Evolutionary conservation across 2,797 vertebrate species (phyloP).

Genomic region (Hyperoplus immaculatus): DNA sequence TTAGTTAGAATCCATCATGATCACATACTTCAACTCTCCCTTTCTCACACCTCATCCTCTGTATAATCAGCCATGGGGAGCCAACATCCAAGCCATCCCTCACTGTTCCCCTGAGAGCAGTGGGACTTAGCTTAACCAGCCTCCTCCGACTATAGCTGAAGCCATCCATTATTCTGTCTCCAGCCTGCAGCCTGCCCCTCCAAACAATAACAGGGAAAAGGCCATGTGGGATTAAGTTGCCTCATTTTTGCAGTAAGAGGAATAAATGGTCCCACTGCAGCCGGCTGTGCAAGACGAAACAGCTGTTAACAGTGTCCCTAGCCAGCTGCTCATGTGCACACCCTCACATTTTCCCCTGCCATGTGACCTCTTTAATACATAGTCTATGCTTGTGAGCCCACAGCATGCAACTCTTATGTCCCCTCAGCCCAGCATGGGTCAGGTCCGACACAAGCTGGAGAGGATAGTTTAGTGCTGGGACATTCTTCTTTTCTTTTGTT

Average conservation of each 20-base stretch:
- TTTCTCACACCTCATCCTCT: neutral
- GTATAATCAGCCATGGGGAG: constrained; percentile 12
- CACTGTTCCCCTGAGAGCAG: constrained; percentile 11
- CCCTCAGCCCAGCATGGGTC: neutral
- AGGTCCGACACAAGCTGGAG: neutral
- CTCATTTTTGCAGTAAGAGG: neutral
- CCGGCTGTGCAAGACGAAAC: constrained; percentile 19
- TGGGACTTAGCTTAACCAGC: constrained; percentile 13
- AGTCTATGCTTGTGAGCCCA: too few species aligned
- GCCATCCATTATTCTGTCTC: constrained; percentile 23
- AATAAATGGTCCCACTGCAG: constrained; percentile 14
- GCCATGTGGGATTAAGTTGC: constrained; percentile 9
- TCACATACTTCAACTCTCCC: neutral
- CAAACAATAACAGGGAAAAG: neutral
- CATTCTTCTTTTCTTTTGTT: neutral
- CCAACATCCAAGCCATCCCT: neutral
- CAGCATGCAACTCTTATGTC: neutral
- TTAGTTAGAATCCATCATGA: too few species aligned
- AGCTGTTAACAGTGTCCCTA: neutral
- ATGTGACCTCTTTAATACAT: neutral
- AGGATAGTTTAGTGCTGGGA: neutral
- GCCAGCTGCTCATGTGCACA: neutral
- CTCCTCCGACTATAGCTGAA: neutral
- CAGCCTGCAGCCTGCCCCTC: neutral
- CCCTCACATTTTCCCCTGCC: too few species aligned